These are phyloP conservation scores for Clanis bilineata DNA, from an alignment of 2,888 invertebrate genomes.

Conservation along the genomic window DNA sequence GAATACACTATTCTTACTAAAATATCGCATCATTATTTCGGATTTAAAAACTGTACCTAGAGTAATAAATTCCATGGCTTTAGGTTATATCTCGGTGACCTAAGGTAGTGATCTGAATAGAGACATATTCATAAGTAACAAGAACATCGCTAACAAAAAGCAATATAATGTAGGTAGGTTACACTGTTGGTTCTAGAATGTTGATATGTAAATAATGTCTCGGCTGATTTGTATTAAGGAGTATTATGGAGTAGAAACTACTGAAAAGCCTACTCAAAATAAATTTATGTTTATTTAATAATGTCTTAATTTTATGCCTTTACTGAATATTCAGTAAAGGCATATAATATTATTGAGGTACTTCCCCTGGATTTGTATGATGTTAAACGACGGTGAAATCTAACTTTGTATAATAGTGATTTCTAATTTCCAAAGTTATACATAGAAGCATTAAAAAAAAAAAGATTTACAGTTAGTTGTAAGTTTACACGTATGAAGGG, in stretches of 20 bases:
- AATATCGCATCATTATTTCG: conserved; percentile 1
- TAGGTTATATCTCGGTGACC: conserved; percentile 6
- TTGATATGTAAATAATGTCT: conserved; percentile 21
- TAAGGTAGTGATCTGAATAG: not conserved
- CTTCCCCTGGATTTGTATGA: too few relatives aligned
- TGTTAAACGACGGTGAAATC: too few relatives aligned
- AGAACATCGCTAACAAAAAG: conserved; percentile 19
- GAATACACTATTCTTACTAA: conserved; percentile 12
- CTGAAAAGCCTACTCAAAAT: conserved; percentile 61
- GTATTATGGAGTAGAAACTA: conserved; percentile 37
- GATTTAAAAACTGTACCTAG: not conserved
- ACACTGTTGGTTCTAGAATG: not conserved
- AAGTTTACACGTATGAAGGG: not conserved
- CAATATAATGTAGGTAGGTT: conserved; percentile 24
- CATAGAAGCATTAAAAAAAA: too few relatives aligned
- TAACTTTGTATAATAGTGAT: too few relatives aligned
- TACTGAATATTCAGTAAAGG: not conserved
- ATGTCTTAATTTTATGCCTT: conserved; percentile 50
- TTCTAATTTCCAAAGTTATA: too few relatives aligned
- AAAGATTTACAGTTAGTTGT: too few relatives aligned
- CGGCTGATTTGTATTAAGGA: conserved; percentile 39
- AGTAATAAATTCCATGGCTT: conserved; percentile 5
- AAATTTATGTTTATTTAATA: conserved; percentile 63
- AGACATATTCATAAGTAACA: not conserved
- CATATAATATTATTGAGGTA: too few relatives aligned